A percentile compares a stretch with the other conserved stretches of the same genome.
Evolutionary conservation across 2,113 vertebrate species (phyloP).

Genomic region (Mandrillus leucophaeus): DNA sequence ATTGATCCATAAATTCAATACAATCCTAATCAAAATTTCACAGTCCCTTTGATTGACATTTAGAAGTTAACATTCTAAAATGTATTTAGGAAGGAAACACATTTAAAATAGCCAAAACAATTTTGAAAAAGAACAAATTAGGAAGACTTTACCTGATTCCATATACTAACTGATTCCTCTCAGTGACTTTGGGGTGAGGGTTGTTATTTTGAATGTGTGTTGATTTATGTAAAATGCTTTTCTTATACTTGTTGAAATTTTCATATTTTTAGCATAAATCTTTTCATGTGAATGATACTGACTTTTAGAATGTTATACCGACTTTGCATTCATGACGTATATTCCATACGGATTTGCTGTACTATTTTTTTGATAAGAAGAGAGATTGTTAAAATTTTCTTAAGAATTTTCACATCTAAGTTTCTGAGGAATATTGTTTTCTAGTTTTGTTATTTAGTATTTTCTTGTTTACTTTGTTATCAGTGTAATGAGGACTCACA

Average conservation of each 20-base stretch:
- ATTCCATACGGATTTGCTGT: neutral
- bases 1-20: neutral
- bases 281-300: neutral
- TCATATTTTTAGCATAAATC: neutral
- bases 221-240: neutral
- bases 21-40: neutral
- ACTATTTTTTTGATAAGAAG: neutral
- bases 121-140: neutral
- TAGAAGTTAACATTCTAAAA: neutral
- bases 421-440: neutral
- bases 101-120: neutral
- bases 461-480: neutral
- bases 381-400: neutral
- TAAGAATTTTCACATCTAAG: neutral
- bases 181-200: neutral
- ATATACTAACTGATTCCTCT: neutral
- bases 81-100: neutral
- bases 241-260: neutral
- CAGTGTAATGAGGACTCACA: neutral
- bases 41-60: neutral
- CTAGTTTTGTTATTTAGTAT: neutral
- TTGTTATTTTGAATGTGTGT: neutral
- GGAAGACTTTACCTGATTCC: neutral
- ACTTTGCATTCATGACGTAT: neutral
- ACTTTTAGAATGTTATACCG: neutral